These are phyloP conservation scores for Pseudomyrmex gracilis DNA, from an alignment of 1,140 invertebrate species.

Conservation along the genomic window DNA sequence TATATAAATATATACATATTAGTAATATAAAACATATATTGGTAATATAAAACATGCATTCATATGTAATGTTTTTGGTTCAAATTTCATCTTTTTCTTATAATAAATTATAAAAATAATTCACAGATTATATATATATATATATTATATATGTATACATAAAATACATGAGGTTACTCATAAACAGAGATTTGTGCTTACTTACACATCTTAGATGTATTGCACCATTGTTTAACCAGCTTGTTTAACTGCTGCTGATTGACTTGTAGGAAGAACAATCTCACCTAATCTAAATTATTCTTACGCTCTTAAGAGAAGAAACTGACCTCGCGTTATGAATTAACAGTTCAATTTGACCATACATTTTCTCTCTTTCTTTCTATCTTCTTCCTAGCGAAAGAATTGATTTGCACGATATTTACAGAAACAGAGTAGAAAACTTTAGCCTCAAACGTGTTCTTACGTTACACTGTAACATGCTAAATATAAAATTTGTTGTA, in stretches of 20 bases:
- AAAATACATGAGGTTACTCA: constrained; percentile 22
- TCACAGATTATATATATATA: background rate
- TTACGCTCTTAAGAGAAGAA: too few relatives aligned
- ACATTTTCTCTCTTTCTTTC: constrained; percentile 39
- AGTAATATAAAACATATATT: constrained; percentile 14
- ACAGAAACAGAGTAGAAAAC: constrained; percentile 62
- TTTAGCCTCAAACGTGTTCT: constrained; percentile 64
- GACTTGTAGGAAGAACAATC: constrained; percentile 3
- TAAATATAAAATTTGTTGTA: constrained; percentile 63
- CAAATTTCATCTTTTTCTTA: constrained; percentile 25
- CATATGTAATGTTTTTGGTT: constrained; percentile 29
- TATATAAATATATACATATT: constrained; percentile 5
- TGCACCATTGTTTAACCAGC: constrained; percentile 21
- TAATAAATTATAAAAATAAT: constrained; percentile 29
- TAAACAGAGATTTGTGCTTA: constrained; percentile 2
- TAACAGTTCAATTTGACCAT: constrained; percentile 1
- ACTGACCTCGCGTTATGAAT: too few relatives aligned
- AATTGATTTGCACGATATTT: constrained; percentile 62
- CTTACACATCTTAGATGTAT: constrained; percentile 43
- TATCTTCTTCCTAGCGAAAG: constrained; percentile 54
- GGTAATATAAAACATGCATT: constrained; percentile 31
- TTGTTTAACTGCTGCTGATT: constrained; percentile 28
- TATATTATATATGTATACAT: too few relatives aligned
- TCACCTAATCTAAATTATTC: too few relatives aligned
- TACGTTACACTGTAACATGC: constrained; percentile 41